These are phyloP conservation scores for Loripinus fragilis DNA, from an alignment of 2,888 invertebrate species.

Conservation along the genomic window DNA sequence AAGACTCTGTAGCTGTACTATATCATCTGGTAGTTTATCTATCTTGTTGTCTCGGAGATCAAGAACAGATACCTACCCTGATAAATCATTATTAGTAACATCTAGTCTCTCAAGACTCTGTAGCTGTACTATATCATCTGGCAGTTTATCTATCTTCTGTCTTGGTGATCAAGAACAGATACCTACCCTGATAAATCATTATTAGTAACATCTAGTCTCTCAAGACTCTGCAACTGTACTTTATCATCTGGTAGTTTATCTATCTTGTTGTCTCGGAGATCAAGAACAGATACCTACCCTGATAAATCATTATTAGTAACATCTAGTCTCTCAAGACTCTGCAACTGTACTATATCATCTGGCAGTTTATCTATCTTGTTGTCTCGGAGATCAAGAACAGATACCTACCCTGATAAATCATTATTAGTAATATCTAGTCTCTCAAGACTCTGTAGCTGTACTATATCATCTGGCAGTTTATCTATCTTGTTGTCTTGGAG, in stretches of 20 bases:
- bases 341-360: constrained; percentile 90
- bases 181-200: constrained; percentile 87
- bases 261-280: constrained; percentile 92
- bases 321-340: constrained; percentile 92
- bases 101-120: constrained; percentile 92
- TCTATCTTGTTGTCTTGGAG: constrained; percentile 92
- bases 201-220: constrained; percentile 93
- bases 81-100: constrained; percentile 91
- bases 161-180: constrained; percentile 88
- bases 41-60: constrained; percentile 93
- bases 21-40: constrained; percentile 90
- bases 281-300: constrained; percentile 86
- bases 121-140: constrained; percentile 90
- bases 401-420: constrained; percentile 85
- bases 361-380: constrained; percentile 92
- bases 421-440: constrained; percentile 94
- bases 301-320: constrained; percentile 90
- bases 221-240: constrained; percentile 89
- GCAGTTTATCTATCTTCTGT: constrained; percentile 91
- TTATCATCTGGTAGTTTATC: constrained; percentile 91
- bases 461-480: constrained; percentile 91
- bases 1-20: constrained; percentile 89
- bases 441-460: constrained; percentile 89
- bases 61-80: constrained; percentile 85
- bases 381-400: constrained; percentile 89